Base-by-base conservation (phyloP, 2,888 invertebrate species). In the Scaptomyza reducta region DNA sequence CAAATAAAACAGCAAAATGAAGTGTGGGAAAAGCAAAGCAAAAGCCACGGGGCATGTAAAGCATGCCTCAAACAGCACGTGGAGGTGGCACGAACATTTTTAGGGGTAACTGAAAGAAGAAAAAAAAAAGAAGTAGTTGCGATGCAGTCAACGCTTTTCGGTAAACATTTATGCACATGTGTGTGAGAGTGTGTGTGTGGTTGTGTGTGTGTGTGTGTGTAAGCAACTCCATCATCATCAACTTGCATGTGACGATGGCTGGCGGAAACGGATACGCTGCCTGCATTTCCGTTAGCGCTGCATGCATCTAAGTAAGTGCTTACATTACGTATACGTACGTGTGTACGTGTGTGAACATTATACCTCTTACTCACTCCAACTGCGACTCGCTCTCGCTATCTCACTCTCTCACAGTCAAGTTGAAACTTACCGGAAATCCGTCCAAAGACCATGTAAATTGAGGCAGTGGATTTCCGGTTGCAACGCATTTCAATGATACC, bases 401-500 rank as follows among this genome's bases (percentile, higher is more conserved):
- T 1, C 47, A 5, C 38, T 40, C 40, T 16, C 18, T 1, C 31
- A 40, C 45, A 2, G 5, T 66, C 45, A 5, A 27, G 27, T 7
- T 7, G 27, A 53, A 70, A 82, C 95, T 96, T 90, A 96, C 94
- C 53, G 97, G 95, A 92, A 97, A 97, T 47, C 97, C 97, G 90
- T 97, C 97, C 74, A 97, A 93, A 9, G 96, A 94, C 98, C 98
- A 98, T 51, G 95, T 95, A 92, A 98, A 97, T 91, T 96, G 96
- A 4, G 98, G 98, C 51, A 97, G 96, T 7, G 98, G 98, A 92
- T 97, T 98, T 51, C 98, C 98, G 87, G 97, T 96, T n/a, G 97
- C 97, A 68, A 96, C 96, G 92, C 98, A 98, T 92, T 97, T 97
- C 77, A 98, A 93, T 18, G 97, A 97, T 49, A 98, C 96, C 73